A percentile compares a stretch with the other conserved stretches of the same genome.
phyloP scores from a whole-genome alignment of 2,797 vertebrate species.

The Labeo calbasu region DNA sequence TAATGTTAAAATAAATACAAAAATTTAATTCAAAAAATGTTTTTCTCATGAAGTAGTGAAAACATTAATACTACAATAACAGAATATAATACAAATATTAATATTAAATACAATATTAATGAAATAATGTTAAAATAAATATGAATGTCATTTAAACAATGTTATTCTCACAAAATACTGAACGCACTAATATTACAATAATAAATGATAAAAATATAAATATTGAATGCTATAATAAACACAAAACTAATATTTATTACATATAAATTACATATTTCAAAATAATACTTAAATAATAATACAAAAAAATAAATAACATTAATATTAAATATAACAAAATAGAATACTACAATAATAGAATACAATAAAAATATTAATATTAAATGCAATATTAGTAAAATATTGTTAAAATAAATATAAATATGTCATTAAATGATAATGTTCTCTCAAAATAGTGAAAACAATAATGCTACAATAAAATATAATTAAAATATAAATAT shows the following conservation, averaged over 20 bases:
- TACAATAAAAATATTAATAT: too few relatives aligned
- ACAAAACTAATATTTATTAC: neutral
- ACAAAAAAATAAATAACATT: too few relatives aligned
- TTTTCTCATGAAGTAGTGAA: neutral
- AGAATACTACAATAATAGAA: too few relatives aligned
- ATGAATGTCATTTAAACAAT: too few relatives aligned
- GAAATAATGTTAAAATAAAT: too few relatives aligned
- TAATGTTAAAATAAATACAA: too few relatives aligned
- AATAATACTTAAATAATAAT: too few relatives aligned
- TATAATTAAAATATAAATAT: neutral
- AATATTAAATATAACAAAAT: neutral
- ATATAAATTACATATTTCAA: too few relatives aligned
- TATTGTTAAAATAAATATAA: neutral
- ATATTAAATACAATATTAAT: too few relatives aligned
- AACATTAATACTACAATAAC: neutral
- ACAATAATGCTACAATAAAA: neutral
- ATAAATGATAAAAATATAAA: neutral
- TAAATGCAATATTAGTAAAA: neutral
- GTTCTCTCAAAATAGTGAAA: neutral
- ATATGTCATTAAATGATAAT: neutral
- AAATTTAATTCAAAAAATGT: too few relatives aligned
- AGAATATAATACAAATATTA: neutral
- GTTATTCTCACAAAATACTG: neutral
- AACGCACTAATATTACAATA: neutral
- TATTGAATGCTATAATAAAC: neutral